Evolutionary conservation across 2,888 invertebrate species (phyloP).

Genomic region (Epistrophella euchroma): DNA sequence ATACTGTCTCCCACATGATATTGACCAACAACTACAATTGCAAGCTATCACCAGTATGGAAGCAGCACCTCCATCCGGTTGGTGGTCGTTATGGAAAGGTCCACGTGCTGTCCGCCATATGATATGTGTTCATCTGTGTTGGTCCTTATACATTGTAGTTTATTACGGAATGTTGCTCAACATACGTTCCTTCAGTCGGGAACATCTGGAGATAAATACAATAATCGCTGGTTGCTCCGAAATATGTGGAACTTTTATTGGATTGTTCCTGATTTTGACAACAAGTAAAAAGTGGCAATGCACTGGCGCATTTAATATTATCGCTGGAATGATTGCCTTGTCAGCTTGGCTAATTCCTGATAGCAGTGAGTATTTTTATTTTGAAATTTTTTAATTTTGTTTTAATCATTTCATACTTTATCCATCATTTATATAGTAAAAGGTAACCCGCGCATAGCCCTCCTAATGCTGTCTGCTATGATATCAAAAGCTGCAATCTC

Average conservation of each 20-base stretch:
- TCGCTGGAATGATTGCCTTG: constrained; percentile 82
- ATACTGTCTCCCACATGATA: constrained; percentile 82
- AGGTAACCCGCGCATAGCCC: constrained; percentile 80
- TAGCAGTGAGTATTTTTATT: constrained; percentile 77
- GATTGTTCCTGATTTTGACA: constrained; percentile 82
- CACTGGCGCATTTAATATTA: constrained; percentile 83
- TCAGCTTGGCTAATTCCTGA: constrained; percentile 83
- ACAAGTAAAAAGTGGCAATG: constrained; percentile 83
- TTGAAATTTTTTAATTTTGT: background rate
- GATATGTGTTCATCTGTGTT: constrained; percentile 82
- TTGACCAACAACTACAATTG: constrained; percentile 82
- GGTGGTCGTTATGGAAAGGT: constrained; percentile 84
- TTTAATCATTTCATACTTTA: background rate
- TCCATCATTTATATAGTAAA: constrained; percentile 78
- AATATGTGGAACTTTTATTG: constrained; percentile 83
- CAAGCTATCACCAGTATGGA: constrained; percentile 83
- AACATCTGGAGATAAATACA: constrained; percentile 83
- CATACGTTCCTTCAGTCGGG: constrained; percentile 84
- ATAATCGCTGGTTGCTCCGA: constrained; percentile 83
- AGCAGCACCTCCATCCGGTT: constrained; percentile 82
- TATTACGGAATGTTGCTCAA: constrained; percentile 85
- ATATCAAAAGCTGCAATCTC: constrained; percentile 84
- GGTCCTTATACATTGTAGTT: constrained; percentile 83
- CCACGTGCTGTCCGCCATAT: constrained; percentile 81
- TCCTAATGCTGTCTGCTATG: constrained; percentile 84